Conservation (phyloP, 2,888 invertebrate species). For the Drosophila borealis region DNA sequence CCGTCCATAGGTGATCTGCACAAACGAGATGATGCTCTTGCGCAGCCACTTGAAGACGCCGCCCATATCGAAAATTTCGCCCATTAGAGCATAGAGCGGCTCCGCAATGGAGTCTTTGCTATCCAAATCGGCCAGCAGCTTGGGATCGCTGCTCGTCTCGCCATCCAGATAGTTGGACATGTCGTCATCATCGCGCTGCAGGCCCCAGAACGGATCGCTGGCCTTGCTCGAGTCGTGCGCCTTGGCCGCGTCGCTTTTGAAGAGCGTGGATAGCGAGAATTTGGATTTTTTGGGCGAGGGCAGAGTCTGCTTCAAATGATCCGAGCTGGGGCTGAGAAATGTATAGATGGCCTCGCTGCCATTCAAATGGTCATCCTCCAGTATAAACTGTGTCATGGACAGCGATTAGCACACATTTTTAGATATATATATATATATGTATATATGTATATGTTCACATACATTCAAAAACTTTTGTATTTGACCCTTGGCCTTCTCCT, state of each 20-base stretch:
- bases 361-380: slow-evolving; percentile 94
- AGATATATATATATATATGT: neutral
- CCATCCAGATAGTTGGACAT: slow-evolving; percentile 92
- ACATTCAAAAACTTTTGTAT: slow-evolving; percentile 95
- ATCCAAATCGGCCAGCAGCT: slow-evolving; percentile 86
- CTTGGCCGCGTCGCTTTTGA: slow-evolving; percentile 89
- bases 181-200: slow-evolving; percentile 91
- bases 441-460: slow-evolving; percentile 75
- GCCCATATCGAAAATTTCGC: slow-evolving; percentile 95
- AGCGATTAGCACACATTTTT: neutral
- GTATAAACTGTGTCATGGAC: slow-evolving; percentile 88
- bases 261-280: slow-evolving; percentile 93
- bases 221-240: slow-evolving; percentile 86
- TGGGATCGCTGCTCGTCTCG: slow-evolving; percentile 84
- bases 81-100: slow-evolving; percentile 93
- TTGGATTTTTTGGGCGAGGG: slow-evolving; percentile 93
- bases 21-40: slow-evolving; percentile 94
- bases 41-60: slow-evolving; percentile 95
- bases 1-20: slow-evolving; percentile 95
- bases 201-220: slow-evolving; percentile 85
- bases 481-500: slow-evolving; percentile 93
- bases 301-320: slow-evolving; percentile 92
- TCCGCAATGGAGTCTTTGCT: slow-evolving; percentile 95
- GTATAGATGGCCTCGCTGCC: slow-evolving; percentile 95
- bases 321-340: slow-evolving; percentile 96